Evolutionary conservation across 2,888 invertebrate genomes (phyloP).

Genomic region (Cephus sareptanus): DNA sequence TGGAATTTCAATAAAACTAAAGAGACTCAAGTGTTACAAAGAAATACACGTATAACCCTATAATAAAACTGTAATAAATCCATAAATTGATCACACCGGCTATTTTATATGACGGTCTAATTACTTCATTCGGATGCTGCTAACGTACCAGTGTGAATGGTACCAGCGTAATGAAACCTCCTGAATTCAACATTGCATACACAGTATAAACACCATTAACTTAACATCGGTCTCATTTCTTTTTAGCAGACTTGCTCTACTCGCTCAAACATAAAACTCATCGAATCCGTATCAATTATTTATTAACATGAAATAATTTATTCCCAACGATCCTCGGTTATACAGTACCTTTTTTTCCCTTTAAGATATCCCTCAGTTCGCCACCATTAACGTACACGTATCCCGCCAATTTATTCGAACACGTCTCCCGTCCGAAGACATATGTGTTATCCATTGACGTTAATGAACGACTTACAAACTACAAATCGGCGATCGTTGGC

Average conservation of each 20-base stretch:
- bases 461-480: conserved; percentile 21
- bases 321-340: background rate
- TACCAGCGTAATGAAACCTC: too few species aligned
- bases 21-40: background rate
- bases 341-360: background rate
- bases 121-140: background rate
- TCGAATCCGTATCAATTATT: background rate
- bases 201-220: background rate
- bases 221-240: background rate
- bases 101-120: conserved; percentile 1
- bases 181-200: background rate
- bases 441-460: conserved; percentile 12
- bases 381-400: conserved; percentile 8
- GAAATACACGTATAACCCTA: background rate
- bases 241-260: background rate
- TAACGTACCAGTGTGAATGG: background rate
- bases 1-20: background rate
- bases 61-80: conserved; percentile 1
- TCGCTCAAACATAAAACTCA: background rate
- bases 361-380: background rate
- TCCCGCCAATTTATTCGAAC: conserved; percentile 16
- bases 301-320: background rate
- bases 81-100: background rate
- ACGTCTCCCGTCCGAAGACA: background rate
- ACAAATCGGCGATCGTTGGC: conserved; percentile 21